These are phyloP conservation scores for Drosophila nannoptera DNA, from an alignment of 1,140 invertebrate species.

Conservation along the genomic window DNA sequence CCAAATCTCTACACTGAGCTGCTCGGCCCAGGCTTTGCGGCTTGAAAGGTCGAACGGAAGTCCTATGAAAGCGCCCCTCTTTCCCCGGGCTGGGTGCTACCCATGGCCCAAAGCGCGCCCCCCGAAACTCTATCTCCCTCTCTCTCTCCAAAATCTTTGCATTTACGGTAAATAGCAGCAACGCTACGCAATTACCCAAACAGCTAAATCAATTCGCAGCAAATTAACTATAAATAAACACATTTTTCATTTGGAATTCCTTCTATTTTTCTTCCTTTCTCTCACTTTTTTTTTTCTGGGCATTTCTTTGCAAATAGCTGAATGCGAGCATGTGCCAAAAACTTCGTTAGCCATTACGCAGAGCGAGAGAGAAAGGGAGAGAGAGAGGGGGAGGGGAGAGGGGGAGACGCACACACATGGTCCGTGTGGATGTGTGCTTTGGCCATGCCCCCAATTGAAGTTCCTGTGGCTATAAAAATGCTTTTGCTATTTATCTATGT, in stretches of 20 bases:
- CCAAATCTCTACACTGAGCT: too few species aligned
- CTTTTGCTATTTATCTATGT: background rate
- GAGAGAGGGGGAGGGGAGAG: too few species aligned
- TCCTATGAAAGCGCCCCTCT: too few species aligned
- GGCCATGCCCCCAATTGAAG: conserved; percentile 24
- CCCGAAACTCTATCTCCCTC: too few species aligned
- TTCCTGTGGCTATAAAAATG: conserved; percentile 16
- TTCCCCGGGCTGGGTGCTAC: too few species aligned
- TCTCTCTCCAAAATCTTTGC: background rate
- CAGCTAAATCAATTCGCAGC: conserved; percentile 11
- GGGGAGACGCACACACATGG: too few species aligned
- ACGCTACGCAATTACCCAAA: background rate
- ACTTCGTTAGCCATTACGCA: conserved; percentile 16
- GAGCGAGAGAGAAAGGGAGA: too few species aligned
- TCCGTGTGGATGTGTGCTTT: conserved; percentile 4
- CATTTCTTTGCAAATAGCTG: conserved; percentile 22
- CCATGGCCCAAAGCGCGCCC: too few species aligned
- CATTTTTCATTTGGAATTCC: conserved; percentile 6
- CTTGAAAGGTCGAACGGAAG: too few species aligned
- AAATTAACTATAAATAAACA: conserved; percentile 34
- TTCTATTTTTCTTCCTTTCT: background rate
- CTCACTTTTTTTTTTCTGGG: background rate
- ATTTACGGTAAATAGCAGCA: background rate
- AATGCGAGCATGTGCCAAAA: conserved; percentile 13
- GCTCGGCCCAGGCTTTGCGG: too few species aligned